phyloP scores from a whole-genome alignment of 2,113 vertebrate genomes.

The Indicator maculatus region DNA sequence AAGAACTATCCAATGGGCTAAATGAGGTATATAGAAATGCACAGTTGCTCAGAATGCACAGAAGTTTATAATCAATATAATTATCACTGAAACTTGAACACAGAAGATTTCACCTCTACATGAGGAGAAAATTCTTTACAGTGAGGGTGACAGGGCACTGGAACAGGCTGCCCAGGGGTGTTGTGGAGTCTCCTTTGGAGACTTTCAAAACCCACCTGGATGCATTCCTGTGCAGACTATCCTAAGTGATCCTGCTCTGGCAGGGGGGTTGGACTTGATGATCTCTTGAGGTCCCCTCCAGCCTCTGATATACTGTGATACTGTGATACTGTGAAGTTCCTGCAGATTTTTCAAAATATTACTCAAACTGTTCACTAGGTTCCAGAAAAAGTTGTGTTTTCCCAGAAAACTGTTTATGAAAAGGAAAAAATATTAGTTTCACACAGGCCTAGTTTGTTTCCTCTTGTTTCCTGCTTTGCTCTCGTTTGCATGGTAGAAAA shows the following conservation, averaged over 20 bases:
- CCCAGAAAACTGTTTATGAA: constrained; percentile 57
- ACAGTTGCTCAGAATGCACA: neutral
- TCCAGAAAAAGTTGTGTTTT: constrained; percentile 38
- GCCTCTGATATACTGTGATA: no score
- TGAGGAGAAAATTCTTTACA: no score
- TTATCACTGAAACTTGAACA: neutral
- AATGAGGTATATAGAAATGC: neutral
- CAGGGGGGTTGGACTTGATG: no score
- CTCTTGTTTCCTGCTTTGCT: constrained; percentile 65
- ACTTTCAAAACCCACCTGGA: no score
- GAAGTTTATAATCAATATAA: neutral
- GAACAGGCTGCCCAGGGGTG: no score
- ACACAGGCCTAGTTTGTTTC: constrained; percentile 59
- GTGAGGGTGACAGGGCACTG: no score
- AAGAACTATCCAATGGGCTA: neutral
- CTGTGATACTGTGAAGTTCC: neutral
- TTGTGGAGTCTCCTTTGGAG: no score
- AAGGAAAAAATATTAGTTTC: constrained; percentile 56
- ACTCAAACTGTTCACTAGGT: constrained; percentile 15
- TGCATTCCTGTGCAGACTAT: no score
- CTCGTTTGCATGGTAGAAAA: constrained; percentile 57
- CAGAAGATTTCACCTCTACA: no score
- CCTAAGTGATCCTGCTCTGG: no score
- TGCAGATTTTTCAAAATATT: constrained; percentile 53
- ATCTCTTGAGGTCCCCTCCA: no score